Evolutionary conservation across 2,797 vertebrate species (phyloP).

Genomic region (Acanthornis magna): DNA sequence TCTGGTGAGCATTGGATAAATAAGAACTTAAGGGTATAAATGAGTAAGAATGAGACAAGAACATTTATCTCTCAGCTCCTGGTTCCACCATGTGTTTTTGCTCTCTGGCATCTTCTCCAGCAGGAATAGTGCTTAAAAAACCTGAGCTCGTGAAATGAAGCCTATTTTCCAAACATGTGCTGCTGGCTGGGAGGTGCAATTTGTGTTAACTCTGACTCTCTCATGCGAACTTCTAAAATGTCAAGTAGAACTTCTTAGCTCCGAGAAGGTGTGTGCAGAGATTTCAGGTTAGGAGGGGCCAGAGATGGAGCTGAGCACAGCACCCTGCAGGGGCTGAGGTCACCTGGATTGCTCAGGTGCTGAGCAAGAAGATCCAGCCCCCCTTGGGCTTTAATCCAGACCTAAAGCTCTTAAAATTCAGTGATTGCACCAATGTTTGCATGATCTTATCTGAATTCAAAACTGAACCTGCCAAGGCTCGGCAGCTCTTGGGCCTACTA

Average conservation of each 20-base stretch:
- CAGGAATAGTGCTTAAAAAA: not conserved
- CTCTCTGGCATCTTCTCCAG: not conserved
- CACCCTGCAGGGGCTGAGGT: not conserved
- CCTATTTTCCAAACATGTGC: not conserved
- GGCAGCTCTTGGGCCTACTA: not conserved
- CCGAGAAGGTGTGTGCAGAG: not conserved
- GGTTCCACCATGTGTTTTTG: not conserved
- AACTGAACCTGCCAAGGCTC: not conserved
- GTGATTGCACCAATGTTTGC: not conserved
- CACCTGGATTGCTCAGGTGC: accelerated
- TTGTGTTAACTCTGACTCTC: not conserved
- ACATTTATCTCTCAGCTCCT: not conserved
- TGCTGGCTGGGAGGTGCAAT: not conserved
- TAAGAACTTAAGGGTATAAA: not conserved
- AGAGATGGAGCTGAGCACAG: not conserved
- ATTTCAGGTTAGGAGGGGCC: not conserved
- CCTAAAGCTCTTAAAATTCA: not conserved
- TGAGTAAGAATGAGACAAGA: not conserved
- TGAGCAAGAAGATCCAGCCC: not conserved
- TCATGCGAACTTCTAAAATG: not conserved
- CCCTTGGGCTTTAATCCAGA: not conserved
- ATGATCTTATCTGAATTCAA: not conserved
- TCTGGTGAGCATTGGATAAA: not conserved
- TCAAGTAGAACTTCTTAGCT: not conserved
- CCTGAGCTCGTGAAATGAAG: not conserved